Evolutionary conservation across 2,888 invertebrate genomes (phyloP).

Genomic region (Aporophyla lueneburgensis): DNA sequence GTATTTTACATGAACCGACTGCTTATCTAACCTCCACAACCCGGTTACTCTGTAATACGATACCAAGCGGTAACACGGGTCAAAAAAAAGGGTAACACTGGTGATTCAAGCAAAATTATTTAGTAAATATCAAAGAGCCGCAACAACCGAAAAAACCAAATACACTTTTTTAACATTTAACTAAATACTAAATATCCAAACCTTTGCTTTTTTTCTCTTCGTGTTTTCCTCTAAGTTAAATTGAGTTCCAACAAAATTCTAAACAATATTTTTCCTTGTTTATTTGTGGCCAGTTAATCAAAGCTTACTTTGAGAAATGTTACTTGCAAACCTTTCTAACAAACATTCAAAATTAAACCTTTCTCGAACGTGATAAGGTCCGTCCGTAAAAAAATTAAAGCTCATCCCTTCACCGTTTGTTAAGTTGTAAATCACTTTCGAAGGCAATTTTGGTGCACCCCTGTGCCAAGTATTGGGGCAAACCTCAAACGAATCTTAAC

Average conservation of each 20-base stretch:
- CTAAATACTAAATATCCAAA: background rate
- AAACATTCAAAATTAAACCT: slow-evolving; percentile 24
- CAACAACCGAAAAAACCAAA: background rate
- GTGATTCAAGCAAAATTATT: too few species aligned
- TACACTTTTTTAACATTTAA: background rate
- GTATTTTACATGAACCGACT: too few species aligned
- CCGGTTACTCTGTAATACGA: too few species aligned
- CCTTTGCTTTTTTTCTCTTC: background rate
- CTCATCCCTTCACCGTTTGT: slow-evolving; percentile 19
- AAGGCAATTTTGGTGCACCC: slow-evolving; percentile 51
- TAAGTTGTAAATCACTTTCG: slow-evolving; percentile 49
- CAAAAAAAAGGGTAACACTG: too few species aligned
- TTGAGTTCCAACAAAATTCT: slow-evolving; percentile 1
- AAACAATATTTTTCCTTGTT: slow-evolving; percentile 28
- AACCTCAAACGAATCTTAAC: slow-evolving; percentile 24
- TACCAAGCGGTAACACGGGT: too few species aligned
- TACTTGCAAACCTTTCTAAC: background rate
- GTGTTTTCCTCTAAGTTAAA: background rate
- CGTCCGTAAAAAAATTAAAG: background rate
- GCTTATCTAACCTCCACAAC: too few species aligned
- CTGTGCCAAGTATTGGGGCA: slow-evolving; percentile 36
- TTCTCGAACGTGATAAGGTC: slow-evolving; percentile 9
- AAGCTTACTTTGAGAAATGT: slow-evolving; percentile 20
- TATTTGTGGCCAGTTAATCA: slow-evolving; percentile 38
- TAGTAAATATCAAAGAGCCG: background rate